Base-by-base conservation (phyloP, 1,140 invertebrate genomes). In the Kradibia gibbosae region DNA sequence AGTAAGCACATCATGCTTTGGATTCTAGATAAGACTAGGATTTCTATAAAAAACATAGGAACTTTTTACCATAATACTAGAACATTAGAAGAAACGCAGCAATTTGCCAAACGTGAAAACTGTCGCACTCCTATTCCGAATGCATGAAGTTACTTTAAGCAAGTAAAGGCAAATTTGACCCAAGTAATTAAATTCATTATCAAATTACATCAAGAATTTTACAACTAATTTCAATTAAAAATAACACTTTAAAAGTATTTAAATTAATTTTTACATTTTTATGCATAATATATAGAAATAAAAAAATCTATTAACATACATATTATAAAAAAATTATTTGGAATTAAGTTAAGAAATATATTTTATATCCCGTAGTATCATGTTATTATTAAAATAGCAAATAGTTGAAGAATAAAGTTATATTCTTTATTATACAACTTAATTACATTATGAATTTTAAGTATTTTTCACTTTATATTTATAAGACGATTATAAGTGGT, bases 51-150 rank as follows among this genome's bases (percentile, higher is more conserved):
- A 22, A n/a, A n/a, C 4, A n/a, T 22, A 39, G n/a, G 17, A 67
- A 39, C 36, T 67, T 65, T 28, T 67, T 67, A 20, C 36, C 62
- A 67, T n/a, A 39, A 36, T 20, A 31, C 31, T 36, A 22, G 60
- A 65, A 36, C 60, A 65, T 65, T 39, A 67, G 34, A 67, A 39
- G 34, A 67, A 67, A 67, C 62, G 34, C 17, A 22, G 25, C 34
- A n/a, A 65, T 65, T 34, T 65, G 28, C n/a, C 60, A 31, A 15
- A 65, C 28, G 60, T 17, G 34, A 67, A 67, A 67, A 67, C 1
- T 39, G 62, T 67, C 62, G 31, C 34, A 39, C 62, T 39, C 34
- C 39, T 39, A 67, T 67, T 67, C n/a, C 62, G 62, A 67, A 67
- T 67, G 62, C 62, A 67, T 67, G 34, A 39, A 36, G 20, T 15